Evolutionary conservation across 1,140 invertebrate species (phyloP).

Genomic region (Camponotus pennsylvanicus): DNA sequence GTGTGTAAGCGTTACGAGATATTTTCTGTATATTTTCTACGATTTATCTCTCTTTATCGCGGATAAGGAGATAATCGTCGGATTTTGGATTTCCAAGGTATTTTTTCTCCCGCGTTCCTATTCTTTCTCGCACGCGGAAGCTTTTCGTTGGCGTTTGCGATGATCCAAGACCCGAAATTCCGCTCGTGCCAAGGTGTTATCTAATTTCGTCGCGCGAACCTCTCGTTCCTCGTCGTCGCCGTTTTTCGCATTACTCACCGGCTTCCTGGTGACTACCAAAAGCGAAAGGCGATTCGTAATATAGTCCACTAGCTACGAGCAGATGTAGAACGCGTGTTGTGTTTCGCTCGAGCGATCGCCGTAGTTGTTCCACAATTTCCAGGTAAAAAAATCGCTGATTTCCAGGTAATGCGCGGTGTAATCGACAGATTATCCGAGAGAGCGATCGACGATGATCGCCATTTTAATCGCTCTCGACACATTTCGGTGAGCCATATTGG

Average conservation of each 20-base stretch:
- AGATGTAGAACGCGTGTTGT: constrained; percentile 67
- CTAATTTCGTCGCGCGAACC: constrained; percentile 40
- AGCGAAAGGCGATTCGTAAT: constrained; percentile 66
- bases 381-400: background rate
- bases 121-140: no score
- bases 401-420: constrained; percentile 1
- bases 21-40: background rate
- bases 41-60: background rate
- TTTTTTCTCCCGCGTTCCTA: background rate
- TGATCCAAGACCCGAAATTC: constrained; percentile 57
- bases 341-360: constrained; percentile 69
- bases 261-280: constrained; percentile 30
- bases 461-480: constrained; percentile 28
- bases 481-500: background rate
- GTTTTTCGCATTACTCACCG: constrained; percentile 67
- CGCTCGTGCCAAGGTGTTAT: constrained; percentile 58
- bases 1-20: background rate
- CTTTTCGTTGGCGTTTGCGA: background rate
- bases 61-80: background rate
- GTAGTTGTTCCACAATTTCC: constrained; percentile 40
- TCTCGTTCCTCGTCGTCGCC: background rate
- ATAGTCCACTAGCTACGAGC: background rate
- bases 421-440: constrained; percentile 54
- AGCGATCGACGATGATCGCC: constrained; percentile 23
- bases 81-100: background rate